A percentile compares a stretch with the other conserved stretches of the same genome.
phyloP scores from a whole-genome alignment of 2,113 vertebrate species.

The Grantiella picta region DNA sequence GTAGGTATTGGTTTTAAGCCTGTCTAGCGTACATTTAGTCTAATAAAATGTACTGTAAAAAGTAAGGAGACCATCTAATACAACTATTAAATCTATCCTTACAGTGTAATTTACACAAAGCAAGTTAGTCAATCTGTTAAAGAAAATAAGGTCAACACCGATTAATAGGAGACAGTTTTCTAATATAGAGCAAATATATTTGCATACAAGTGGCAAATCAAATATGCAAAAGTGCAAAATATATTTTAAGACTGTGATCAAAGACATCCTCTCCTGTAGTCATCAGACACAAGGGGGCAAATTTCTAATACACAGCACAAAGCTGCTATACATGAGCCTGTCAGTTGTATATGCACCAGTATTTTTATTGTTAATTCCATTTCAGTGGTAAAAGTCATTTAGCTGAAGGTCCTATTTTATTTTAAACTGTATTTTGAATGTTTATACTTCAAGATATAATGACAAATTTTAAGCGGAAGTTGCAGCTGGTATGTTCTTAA shows the following conservation, averaged over 20 bases:
- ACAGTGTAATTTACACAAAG: background rate
- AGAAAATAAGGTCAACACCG: background rate
- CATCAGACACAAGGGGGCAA: background rate
- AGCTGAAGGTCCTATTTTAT: background rate
- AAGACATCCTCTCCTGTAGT: background rate
- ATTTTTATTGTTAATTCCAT: background rate
- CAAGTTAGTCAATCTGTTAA: background rate
- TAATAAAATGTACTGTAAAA: background rate
- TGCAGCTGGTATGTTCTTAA: background rate
- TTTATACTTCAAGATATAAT: background rate
- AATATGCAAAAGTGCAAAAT: background rate
- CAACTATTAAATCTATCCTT: background rate
- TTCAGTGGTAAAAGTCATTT: background rate
- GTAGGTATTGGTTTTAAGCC: constrained; percentile 28
- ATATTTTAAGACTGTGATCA: background rate
- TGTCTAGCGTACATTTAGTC: background rate
- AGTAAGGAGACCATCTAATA: background rate
- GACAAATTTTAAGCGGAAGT: background rate
- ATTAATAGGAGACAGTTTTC: background rate
- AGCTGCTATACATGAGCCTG: background rate
- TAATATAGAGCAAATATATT: background rate
- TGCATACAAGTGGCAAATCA: background rate
- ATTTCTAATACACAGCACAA: background rate
- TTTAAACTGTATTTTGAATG: background rate
- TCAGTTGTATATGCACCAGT: background rate